These are phyloP conservation scores for Ursus arctos DNA, from an alignment of 2,113 vertebrate genomes.

Conservation along the genomic window DNA sequence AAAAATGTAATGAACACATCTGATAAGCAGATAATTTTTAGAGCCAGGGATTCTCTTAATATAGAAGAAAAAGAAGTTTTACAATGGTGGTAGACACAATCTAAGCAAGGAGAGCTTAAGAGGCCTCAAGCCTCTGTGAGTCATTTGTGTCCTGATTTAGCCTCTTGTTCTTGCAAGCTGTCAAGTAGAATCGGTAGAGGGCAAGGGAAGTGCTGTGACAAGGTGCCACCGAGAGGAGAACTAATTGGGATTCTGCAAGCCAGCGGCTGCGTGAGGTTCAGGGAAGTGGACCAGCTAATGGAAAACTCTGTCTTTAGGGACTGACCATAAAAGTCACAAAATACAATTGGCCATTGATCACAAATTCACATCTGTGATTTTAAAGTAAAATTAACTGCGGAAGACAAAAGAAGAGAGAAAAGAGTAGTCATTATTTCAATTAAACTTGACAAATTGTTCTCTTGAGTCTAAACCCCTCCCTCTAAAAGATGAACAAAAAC, in stretches of 20 bases:
- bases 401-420: not conserved
- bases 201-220: slow-evolving; percentile 72
- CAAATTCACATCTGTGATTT: not conserved
- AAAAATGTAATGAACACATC: slow-evolving; percentile 11
- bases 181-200: slow-evolving; percentile 65
- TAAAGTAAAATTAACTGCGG: slow-evolving; percentile 39
- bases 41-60: slow-evolving; percentile 49
- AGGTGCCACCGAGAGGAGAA: slow-evolving; percentile 64
- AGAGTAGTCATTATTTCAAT: not conserved
- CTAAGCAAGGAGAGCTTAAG: slow-evolving; percentile 53
- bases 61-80: slow-evolving; percentile 5
- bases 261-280: not conserved
- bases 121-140: slow-evolving; percentile 45
- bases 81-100: slow-evolving; percentile 6
- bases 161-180: slow-evolving; percentile 70
- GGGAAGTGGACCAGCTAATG: not conserved
- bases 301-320: not conserved
- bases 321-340: not conserved
- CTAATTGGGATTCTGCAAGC: slow-evolving; percentile 73
- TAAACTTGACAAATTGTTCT: not conserved
- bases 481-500: not conserved
- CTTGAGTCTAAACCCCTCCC: not conserved
- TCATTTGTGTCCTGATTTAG: slow-evolving; percentile 67
- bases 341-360: not conserved
- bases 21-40: slow-evolving; percentile 43